A percentile compares a stretch with the other conserved stretches of the same genome.
These are phyloP conservation scores for Lasius fuliginosus DNA, from an alignment of 2,888 invertebrate genomes.

Conservation along the genomic window DNA sequence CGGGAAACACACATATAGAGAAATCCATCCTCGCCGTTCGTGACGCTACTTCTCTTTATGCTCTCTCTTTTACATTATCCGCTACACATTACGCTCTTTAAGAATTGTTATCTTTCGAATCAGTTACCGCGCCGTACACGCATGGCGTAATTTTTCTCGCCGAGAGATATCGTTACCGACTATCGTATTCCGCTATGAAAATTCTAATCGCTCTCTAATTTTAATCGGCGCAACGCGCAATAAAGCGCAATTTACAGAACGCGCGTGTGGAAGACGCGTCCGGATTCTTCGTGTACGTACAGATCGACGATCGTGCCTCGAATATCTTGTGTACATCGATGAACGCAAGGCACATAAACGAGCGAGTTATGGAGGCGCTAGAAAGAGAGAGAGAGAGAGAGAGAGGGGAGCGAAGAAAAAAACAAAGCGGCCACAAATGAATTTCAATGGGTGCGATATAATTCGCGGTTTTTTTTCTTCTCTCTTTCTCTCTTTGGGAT, in stretches of 20 bases:
- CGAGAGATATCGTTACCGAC: conserved; percentile 38
- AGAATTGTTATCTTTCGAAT: conserved; percentile 39
- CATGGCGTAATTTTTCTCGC: conserved; percentile 31
- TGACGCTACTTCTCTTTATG: background rate
- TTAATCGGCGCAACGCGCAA: conserved; percentile 56
- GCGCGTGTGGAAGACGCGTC: conserved; percentile 6
- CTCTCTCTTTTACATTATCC: conserved; percentile 39
- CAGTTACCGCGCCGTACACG: conserved; percentile 24
- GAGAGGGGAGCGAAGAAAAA: conserved; percentile 26
- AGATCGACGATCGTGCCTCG: conserved; percentile 51
- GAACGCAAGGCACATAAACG: conserved; percentile 39
- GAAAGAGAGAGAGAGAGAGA: conserved; percentile 16
- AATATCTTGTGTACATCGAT: conserved; percentile 52
- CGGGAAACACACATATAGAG: background rate
- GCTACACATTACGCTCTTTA: conserved; percentile 21
- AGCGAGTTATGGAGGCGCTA: conserved; percentile 21
- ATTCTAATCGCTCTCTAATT: conserved; percentile 46
- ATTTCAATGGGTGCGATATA: conserved; percentile 61
- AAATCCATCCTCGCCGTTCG: conserved; percentile 8
- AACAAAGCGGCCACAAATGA: conserved; percentile 51
- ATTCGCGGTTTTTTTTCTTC: conserved; percentile 45
- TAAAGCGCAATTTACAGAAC: conserved; percentile 66
- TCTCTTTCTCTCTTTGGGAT: background rate
- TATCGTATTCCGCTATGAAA: conserved; percentile 34
- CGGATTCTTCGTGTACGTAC: conserved; percentile 19